Base-by-base conservation (phyloP, 2,113 vertebrate genomes). In the Parus major region DNA sequence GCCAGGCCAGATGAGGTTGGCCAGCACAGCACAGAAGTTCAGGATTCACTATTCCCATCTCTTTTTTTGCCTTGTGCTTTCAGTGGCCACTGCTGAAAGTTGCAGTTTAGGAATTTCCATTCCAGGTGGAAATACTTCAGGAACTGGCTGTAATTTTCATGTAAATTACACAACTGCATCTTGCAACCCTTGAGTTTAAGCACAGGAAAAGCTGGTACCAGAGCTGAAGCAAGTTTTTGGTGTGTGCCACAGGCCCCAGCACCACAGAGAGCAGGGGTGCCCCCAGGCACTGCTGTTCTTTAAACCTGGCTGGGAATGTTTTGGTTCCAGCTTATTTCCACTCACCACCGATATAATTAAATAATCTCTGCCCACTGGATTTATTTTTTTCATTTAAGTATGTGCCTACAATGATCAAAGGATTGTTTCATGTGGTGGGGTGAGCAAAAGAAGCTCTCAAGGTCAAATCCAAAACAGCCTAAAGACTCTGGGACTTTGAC, bases 381-480 rank as follows among this genome's bases (percentile, higher is more conserved):
- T 63, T 17, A 4, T 39, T 49, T 49, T 15, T 44, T 56, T 47
- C 39, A 39, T 56, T 60, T 10, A 9, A 61, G 33, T 28, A 3
- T 11, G 1, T 36, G 39, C 52, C 84, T 89, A 52, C 75, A 89
- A 39, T 55, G 53, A 93, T 89, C 81, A 75, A 89, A 91, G 35
- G 11, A 28, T 22, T 15, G 60, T 79, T 82, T 93, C 20, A 4
- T 71, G 57, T 27, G 61, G 22, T 41, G 31, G 13, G 19, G 9
- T 35, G 77, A 91, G 78, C 36, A 76, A 69, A 76, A 60, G 60
- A 79, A 91, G 42, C 23, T 91, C 41, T 87, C 73, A 82, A 95
- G 82, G 89, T 93, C 88, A 92, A 93, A 73, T 22, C 46, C 49
- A 24, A 82, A 83, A 23, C 3, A 9, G 41, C 41, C 66, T 82